Percentiles rank a stretch among this genome's conserved stretches.
phyloP scores from a whole-genome alignment of 2,113 vertebrate genomes.

The Lynx canadensis region DNA sequence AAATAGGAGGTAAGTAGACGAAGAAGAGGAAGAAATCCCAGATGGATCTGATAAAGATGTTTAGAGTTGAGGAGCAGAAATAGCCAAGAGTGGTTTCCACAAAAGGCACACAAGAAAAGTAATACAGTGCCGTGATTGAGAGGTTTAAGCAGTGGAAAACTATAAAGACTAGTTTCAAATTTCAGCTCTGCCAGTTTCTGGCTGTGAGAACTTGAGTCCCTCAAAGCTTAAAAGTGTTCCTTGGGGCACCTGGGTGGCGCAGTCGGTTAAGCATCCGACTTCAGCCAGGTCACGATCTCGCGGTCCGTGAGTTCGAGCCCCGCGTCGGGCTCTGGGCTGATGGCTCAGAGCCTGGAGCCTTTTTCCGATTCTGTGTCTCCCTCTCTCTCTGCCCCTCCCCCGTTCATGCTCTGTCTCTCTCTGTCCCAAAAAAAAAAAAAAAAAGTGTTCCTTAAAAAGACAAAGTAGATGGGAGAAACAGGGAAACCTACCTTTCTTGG shows the following conservation, averaged over 20 bases:
- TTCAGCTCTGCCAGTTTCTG: background rate
- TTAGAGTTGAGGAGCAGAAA: background rate
- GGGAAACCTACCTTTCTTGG: background rate
- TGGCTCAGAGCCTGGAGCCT: no score
- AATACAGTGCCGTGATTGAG: background rate
- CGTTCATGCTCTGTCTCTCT: no score
- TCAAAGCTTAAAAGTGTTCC: background rate
- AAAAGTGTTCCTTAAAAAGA: background rate
- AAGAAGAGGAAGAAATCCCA: background rate
- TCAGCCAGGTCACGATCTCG: no score
- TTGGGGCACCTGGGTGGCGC: background rate
- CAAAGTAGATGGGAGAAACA: background rate
- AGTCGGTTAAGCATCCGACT: no score
- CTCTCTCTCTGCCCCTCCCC: no score
- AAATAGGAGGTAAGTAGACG: background rate
- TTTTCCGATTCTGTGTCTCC: no score
- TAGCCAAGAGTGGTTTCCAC: background rate
- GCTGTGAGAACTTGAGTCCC: background rate
- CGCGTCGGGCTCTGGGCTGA: no score
- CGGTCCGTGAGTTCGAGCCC: no score
- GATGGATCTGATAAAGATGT: background rate
- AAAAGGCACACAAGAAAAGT: background rate
- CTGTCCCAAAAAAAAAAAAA: no score
- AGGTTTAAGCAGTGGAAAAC: slow-evolving; percentile 9
- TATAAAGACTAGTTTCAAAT: slow-evolving; percentile 12